Evolutionary conservation across 1,140 invertebrate species (phyloP).

Genomic region (Pseudomyrmex concolor): DNA sequence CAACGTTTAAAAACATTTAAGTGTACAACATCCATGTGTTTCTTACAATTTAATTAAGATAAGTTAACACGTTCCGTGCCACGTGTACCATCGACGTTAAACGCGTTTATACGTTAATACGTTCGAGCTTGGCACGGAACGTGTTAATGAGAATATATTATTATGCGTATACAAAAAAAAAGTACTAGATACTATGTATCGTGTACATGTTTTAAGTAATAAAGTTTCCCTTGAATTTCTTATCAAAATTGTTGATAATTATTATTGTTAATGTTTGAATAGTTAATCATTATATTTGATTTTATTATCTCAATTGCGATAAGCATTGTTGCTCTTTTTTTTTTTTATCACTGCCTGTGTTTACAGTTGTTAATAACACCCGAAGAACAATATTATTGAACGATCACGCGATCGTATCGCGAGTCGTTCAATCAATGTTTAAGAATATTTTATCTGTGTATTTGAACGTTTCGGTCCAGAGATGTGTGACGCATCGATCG

Average conservation of each 20-base stretch:
- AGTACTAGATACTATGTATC: too few relatives aligned
- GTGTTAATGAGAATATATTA: too few relatives aligned
- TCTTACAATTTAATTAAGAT: not conserved
- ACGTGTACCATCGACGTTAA: too few relatives aligned
- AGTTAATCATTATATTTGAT: not conserved
- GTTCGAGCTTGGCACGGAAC: too few relatives aligned
- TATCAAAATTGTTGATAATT: not conserved
- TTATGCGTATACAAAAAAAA: too few relatives aligned
- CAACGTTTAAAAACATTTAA: not conserved
- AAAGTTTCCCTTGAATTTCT: not conserved
- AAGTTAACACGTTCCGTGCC: too few relatives aligned
- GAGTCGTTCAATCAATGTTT: slow-evolving; percentile 18
- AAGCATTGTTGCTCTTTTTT: not conserved
- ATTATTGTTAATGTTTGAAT: not conserved
- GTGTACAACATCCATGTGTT: not conserved
- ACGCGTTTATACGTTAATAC: too few relatives aligned
- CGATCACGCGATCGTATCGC: not conserved
- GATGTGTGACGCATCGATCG: slow-evolving; percentile 29
- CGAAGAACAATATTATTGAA: slow-evolving; percentile 32
- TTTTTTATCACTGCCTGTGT: not conserved
- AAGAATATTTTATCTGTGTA: slow-evolving; percentile 23
- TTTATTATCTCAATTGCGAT: slow-evolving; percentile 5
- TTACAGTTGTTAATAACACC: not conserved
- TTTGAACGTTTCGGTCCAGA: not conserved
- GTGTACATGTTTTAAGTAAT: too few relatives aligned